Evolutionary conservation across 2,797 vertebrate species (phyloP).

Genomic region (Gymnocypris eckloni): DNA sequence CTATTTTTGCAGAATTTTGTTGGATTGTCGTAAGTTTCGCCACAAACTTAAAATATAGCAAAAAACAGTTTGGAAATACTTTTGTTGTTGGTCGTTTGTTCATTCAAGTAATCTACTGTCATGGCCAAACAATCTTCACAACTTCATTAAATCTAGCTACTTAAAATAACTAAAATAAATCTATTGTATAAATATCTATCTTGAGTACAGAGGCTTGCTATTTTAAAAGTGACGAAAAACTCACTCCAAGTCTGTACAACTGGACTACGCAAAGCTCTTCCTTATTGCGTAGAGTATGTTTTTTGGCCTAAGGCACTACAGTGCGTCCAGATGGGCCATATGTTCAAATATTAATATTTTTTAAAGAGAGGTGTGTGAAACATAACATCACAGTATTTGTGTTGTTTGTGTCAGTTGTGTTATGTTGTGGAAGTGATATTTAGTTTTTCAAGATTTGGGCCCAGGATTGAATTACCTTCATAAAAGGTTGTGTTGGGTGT

Average conservation of each 20-base stretch:
- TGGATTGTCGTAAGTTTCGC: no score
- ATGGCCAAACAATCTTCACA: background rate
- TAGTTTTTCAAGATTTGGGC: background rate
- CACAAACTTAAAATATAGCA: background rate
- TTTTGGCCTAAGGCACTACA: slow-evolving; percentile 24
- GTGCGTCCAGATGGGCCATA: background rate
- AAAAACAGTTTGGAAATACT: background rate
- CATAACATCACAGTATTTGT: background rate
- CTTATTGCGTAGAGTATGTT: background rate
- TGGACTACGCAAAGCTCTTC: no score
- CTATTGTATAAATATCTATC: background rate
- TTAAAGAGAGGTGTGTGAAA: background rate
- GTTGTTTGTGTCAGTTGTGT: background rate
- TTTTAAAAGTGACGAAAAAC: background rate
- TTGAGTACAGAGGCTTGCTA: background rate
- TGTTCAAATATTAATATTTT: background rate
- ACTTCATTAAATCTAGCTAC: background rate
- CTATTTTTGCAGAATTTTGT: background rate
- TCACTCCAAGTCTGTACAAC: background rate
- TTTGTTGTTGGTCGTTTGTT: background rate
- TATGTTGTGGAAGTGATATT: background rate
- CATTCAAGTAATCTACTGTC: background rate
- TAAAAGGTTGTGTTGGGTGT: background rate
- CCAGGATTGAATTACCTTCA: background rate
- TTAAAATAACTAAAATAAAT: background rate